These are phyloP conservation scores for Parauchenoglanis punctatus DNA, from an alignment of 2,797 vertebrate genomes.

Conservation along the genomic window DNA sequence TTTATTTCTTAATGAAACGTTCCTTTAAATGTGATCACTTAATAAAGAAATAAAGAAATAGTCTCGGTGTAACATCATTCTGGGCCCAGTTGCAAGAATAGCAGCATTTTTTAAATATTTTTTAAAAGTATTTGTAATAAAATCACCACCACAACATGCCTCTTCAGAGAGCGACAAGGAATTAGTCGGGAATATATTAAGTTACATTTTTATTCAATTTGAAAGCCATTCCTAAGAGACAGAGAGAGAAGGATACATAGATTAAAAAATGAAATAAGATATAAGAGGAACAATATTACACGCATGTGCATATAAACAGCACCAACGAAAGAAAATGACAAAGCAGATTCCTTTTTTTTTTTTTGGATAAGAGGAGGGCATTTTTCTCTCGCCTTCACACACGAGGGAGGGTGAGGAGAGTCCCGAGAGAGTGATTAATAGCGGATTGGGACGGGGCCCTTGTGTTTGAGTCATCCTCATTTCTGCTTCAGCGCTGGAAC, in stretches of 20 bases:
- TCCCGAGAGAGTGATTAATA: conserved; percentile 38
- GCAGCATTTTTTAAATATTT: too few species aligned
- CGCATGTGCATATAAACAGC: not conserved
- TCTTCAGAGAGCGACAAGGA: not conserved
- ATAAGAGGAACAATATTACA: not conserved
- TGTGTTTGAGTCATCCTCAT: conserved; percentile 13
- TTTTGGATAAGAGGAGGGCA: not conserved
- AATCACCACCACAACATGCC: not conserved
- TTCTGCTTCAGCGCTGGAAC: conserved; percentile 23
- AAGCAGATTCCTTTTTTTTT: not conserved
- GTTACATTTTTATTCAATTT: not conserved
- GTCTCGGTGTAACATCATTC: too few species aligned
- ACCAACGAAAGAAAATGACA: not conserved
- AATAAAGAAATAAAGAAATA: too few species aligned
- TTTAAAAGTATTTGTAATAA: not conserved
- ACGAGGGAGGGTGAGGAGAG: conserved; percentile 3
- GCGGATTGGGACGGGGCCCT: conserved; percentile 41
- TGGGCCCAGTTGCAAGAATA: too few species aligned
- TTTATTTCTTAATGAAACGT: too few species aligned
- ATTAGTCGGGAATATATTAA: not conserved
- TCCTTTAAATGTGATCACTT: too few species aligned
- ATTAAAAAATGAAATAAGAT: not conserved
- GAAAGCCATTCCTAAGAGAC: not conserved
- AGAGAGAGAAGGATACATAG: not conserved
- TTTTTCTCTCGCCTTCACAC: conserved; percentile 20